Evolutionary conservation across 2,113 vertebrate genomes (phyloP).

Genomic region (Thinocorus orbignyianus): DNA sequence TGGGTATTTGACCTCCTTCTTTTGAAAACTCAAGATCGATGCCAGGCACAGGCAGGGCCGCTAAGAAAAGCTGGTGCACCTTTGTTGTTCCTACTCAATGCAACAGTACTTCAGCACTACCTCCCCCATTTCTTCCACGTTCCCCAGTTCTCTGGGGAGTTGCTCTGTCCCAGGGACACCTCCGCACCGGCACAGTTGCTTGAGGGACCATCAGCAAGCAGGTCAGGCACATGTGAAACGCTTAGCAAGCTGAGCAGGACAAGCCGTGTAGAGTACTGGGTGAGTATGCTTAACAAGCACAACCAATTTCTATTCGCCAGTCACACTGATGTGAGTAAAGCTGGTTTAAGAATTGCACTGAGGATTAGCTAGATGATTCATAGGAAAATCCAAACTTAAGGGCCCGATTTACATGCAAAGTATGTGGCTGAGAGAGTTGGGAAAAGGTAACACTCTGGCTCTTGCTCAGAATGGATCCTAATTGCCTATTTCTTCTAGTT

Average conservation of each 20-base stretch:
- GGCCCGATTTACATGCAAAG: neutral
- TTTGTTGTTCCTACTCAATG: neutral
- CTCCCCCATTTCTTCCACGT: neutral
- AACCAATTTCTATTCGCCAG: neutral
- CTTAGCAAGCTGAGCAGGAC: neutral
- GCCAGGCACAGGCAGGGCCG: neutral
- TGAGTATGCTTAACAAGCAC: neutral
- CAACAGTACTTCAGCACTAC: neutral
- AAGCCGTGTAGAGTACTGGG: neutral
- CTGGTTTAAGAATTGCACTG: neutral
- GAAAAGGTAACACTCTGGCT: neutral
- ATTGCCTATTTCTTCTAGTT: neutral
- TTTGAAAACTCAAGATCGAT: neutral
- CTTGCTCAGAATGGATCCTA: neutral
- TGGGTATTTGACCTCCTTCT: neutral
- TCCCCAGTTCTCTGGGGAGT: neutral
- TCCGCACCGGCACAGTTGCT: neutral
- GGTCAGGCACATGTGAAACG: neutral
- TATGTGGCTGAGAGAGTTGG: neutral
- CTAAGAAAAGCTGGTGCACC: neutral
- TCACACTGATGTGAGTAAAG: conserved; percentile 22
- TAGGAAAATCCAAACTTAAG: conserved; percentile 40
- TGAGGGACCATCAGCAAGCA: neutral
- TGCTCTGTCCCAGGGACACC: neutral
- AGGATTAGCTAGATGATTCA: conserved; percentile 48